Percentiles rank a stretch among this genome's conserved stretches.
Evolutionary conservation across 2,797 vertebrate species (phyloP).

Genomic region (Acanthiza pusilla): DNA sequence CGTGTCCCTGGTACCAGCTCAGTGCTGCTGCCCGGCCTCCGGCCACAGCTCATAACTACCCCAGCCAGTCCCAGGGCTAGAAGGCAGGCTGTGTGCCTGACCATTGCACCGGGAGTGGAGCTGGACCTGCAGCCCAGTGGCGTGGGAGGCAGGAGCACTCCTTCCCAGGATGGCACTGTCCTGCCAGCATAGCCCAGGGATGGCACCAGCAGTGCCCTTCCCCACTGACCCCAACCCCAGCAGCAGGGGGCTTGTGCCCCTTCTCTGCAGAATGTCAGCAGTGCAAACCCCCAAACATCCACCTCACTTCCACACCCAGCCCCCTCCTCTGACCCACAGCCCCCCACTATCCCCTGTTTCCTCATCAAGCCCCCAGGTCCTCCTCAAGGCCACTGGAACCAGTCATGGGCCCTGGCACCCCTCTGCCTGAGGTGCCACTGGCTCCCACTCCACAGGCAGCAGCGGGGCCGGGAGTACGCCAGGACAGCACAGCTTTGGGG

Average conservation of each 20-base stretch:
- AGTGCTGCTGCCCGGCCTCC: accelerated
- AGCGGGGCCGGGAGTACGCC: neutral
- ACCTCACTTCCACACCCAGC: neutral
- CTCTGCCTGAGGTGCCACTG: neutral
- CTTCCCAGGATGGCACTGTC: neutral
- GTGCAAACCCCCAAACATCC: accelerated
- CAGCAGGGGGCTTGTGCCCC: too few relatives aligned
- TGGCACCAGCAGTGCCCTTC: neutral
- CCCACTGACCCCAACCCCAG: neutral
- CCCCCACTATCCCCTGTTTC: neutral
- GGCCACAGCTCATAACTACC: accelerated
- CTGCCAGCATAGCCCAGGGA: neutral
- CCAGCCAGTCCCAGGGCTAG: accelerated
- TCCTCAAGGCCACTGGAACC: neutral
- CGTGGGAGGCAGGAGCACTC: neutral
- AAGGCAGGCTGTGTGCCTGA: accelerated
- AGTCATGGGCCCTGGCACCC: neutral
- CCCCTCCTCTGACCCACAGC: neutral
- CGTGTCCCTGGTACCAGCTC: neutral
- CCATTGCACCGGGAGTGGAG: accelerated
- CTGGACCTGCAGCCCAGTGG: neutral
- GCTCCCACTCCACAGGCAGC: accelerated
- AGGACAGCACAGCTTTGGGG: neutral
- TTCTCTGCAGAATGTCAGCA: neutral
- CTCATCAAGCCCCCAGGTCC: neutral